Base-by-base conservation (phyloP, 2,797 vertebrate species). In the Tadarida brasiliensis region DNA sequence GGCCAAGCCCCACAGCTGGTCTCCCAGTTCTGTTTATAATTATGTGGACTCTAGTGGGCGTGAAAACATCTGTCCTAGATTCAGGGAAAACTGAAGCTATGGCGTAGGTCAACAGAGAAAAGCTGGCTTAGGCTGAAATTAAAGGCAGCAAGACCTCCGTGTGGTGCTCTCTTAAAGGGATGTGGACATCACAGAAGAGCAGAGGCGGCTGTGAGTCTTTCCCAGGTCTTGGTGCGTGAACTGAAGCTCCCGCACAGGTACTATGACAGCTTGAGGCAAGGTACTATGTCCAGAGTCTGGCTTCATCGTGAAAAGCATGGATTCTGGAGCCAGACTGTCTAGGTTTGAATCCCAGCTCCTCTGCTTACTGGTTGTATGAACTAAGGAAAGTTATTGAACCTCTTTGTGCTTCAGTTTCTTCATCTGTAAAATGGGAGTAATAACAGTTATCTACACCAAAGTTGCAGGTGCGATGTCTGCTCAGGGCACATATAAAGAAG, bases 21-120 rank as follows among this genome's bases (percentile, higher is more conserved):
- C 70, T 95, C 65, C 71, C 0, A 0, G 61, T 90, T 97, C 96
- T 98, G 96, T 96, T 98, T 96, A 90, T 61, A 97, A 97, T 97
- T 97, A 98, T 83, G 92, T 44, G 83, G 81, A 95, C 83, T 96
- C 84, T 0, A 15, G 97, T 96, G 96, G 97, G 97, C 68, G 89
- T 97, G 96, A 98, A 97, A 98, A 98, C 97, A 98, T 98, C 96
- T 98, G 97, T 97, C 97, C 96, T 96, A 92, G 96, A 97, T 97
- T 97, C 96, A 96, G 96, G 98, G 87, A 95, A 97, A 96, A 65
- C 7, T 51, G 70, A 47, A 96, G 87, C 49, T 0, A 0, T 0
- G 0, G 71, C 86, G 94, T 67, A 87, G 91, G 97, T 96, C 96
- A 94, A 97, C 95, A 90, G 87, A 81, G 63, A 56, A 93, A 90